A percentile compares a stretch with the other conserved stretches of the same genome.
These are phyloP conservation scores for Aphidius ervi DNA, from an alignment of 1,140 invertebrate genomes.

Conservation along the genomic window DNA sequence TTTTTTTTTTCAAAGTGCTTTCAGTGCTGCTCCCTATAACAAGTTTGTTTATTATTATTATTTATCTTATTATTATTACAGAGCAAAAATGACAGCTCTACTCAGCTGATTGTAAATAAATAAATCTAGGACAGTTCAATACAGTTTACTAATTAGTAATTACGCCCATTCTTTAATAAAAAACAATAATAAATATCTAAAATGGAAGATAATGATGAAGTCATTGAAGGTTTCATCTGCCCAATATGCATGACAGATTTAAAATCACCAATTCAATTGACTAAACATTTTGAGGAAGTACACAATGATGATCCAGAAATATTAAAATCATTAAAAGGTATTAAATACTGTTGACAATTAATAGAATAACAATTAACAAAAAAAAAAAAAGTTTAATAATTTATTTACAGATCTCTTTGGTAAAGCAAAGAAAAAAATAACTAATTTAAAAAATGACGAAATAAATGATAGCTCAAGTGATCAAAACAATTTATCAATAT, in stretches of 20 bases:
- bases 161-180: no score
- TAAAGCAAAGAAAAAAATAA: conserved; percentile 83
- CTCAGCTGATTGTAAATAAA: no score
- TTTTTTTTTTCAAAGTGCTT: no score
- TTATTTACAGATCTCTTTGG: conserved; percentile 69
- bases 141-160: no score
- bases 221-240: conserved; percentile 89
- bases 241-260: conserved; percentile 89
- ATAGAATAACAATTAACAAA: not conserved
- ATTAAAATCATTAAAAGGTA: conserved; percentile 84
- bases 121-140: no score
- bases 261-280: conserved; percentile 74
- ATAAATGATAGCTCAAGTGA: conserved; percentile 55
- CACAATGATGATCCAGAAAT: conserved; percentile 88
- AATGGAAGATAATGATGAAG: conserved; percentile 56
- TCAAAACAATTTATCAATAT: conserved; percentile 36
- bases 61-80: no score
- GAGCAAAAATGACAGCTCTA: no score
- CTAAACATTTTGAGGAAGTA: conserved; percentile 81
- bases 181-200: not conserved
- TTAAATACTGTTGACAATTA: conserved; percentile 16
- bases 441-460: conserved; percentile 67
- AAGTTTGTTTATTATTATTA: no score
- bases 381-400: conserved; percentile 17
- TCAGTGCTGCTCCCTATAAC: no score